Evolutionary conservation across 2,113 vertebrate genomes (phyloP).

Genomic region (Corydoras maculifer): DNA sequence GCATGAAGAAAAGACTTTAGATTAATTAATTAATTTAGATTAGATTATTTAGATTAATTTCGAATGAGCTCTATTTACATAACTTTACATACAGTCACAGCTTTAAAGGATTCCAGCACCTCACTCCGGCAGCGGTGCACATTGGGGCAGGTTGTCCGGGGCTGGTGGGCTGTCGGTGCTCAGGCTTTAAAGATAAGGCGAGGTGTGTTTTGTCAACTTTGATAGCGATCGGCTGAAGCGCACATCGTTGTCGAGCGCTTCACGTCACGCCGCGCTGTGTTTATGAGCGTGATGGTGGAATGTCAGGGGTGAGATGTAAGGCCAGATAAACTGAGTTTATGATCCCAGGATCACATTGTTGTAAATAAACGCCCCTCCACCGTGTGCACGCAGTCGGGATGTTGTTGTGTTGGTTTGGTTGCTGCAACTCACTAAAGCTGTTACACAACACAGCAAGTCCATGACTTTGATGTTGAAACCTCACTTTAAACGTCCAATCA

Average conservation of each 20-base stretch:
- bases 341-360: conserved; percentile 35
- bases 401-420: neutral
- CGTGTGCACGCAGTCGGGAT: neutral
- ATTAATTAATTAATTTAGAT: too few species aligned
- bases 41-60: too few species aligned
- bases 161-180: conserved; percentile 50
- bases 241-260: conserved; percentile 58
- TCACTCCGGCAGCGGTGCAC: conserved; percentile 14
- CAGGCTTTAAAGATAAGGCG: conserved; percentile 49
- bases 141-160: conserved; percentile 35
- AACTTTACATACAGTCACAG: too few species aligned
- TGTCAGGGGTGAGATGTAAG: conserved; percentile 33
- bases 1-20: too few species aligned
- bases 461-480: too few species aligned
- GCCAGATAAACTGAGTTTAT: conserved; percentile 20
- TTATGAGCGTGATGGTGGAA: conserved; percentile 49
- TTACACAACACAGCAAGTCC: too few species aligned
- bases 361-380: conserved; percentile 44
- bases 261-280: conserved; percentile 48
- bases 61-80: too few species aligned
- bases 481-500: too few species aligned
- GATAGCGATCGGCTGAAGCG: conserved; percentile 58
- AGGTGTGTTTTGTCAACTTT: conserved; percentile 45
- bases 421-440: neutral
- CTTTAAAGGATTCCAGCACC: too few species aligned